Evolutionary conservation across 2,888 invertebrate species (phyloP), one percentile per base, ranked within the genome.

Genomic region (Eristalinus aeneus): DNA sequence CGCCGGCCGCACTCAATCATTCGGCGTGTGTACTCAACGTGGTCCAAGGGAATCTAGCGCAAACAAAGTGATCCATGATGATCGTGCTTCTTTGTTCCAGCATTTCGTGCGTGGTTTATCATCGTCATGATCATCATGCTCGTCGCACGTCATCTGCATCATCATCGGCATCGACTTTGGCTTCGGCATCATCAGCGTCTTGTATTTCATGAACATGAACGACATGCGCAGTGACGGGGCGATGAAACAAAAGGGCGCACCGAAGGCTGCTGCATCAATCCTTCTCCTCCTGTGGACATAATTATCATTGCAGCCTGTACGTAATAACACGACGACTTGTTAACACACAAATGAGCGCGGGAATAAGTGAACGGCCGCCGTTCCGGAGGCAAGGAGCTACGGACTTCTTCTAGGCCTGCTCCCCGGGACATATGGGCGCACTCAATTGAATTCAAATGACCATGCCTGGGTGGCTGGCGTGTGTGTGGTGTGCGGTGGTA

Each of bases 51-150:
- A 81, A 76, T 77, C 85, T 81, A 85, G 80, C 81, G 76, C 76
- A 85, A 81, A 85, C 81, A 85, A 81, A 85, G 76, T 85, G 85
- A 85, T 81, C 85, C 80, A 76, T 76, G 85, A 76, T 85, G 76
- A 72, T 85, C 85, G 85, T 85, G 81, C 81, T 32, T 63, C 81
- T 80, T 85, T 85, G 85, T 85, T 84, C 79, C 72, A 76, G 61
- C 67, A 72, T 71, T 75, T 75, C 80, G 85, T 85, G 81, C 85
- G 85, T 85, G 81, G 81, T 81, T 81, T 73, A 81, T 85, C 81
- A 85, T 85, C 75, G 71, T 76, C 71, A 76, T 79, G 76, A 81
- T 85, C 75, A 72, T 80, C 71, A 76, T 85, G 80, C 76, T 76
- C 85, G 69, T 85, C 68, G 72, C 72, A 61, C 80, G 80, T 80